These are phyloP conservation scores for Peromyscus californicus DNA, from an alignment of 2,113 vertebrate species.

Conservation along the genomic window DNA sequence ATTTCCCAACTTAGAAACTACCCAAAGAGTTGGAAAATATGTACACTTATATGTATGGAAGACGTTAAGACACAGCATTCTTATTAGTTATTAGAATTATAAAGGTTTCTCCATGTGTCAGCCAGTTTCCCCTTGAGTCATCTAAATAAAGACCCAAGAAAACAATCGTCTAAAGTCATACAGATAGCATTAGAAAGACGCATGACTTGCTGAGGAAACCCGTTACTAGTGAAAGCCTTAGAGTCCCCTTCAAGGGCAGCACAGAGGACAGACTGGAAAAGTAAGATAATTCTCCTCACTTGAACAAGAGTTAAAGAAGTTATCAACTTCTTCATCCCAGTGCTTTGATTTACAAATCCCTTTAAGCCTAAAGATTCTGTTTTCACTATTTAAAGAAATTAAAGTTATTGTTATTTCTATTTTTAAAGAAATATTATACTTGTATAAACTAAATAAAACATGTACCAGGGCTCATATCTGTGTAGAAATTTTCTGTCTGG, in stretches of 20 bases:
- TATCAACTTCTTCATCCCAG: neutral
- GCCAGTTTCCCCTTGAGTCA: neutral
- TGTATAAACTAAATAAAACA: neutral
- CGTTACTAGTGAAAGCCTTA: neutral
- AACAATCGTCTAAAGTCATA: neutral
- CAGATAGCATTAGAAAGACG: neutral
- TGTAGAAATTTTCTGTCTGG: neutral
- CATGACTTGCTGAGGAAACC: neutral
- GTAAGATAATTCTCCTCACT: neutral
- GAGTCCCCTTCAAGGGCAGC: neutral
- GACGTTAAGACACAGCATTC: conserved; percentile 8
- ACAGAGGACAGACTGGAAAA: neutral
- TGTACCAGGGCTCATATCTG: neutral
- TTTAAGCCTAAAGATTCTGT: neutral
- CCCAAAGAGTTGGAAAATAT: conserved; percentile 21
- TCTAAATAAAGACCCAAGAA: conserved; percentile 21
- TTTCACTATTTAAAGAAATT: neutral
- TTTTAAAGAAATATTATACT: neutral
- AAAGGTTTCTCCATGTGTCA: neutral
- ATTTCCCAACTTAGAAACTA: conserved; percentile 52
- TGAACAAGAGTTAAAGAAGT: neutral
- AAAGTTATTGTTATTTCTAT: neutral
- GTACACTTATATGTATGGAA: conserved; percentile 55
- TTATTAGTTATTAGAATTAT: conserved; percentile 27
- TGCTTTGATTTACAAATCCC: neutral